Evolutionary conservation across 2,888 invertebrate genomes (phyloP), one percentile per base, ranked within the genome.

Genomic region (Spisula solida): DNA sequence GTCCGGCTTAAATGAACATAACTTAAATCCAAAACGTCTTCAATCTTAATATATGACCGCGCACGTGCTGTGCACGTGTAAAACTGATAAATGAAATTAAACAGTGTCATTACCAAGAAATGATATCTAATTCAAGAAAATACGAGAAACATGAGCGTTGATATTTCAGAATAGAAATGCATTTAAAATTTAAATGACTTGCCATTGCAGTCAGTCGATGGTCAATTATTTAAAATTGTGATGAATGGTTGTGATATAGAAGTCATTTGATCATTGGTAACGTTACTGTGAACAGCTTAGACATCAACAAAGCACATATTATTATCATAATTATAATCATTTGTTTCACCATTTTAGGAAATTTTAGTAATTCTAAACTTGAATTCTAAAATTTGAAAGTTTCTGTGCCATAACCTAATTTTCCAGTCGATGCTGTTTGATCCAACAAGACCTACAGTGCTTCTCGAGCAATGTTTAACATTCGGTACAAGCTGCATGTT

Each of bases 1-100:
- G 75, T 75, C 75, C 75, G 31, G 34, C 75, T 75, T 75, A 75
- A 75, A 16, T 75, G 14, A 75, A 34, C 75, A 75, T 31, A 75
- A 75, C 29, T 34, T 31, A 75, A 75, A 75, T 34, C 31, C 41
- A 75, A 34, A 75, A 51, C 51, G 75, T 75, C 75, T 16, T 31
- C 75, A 34, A 75, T 75, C 14, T 34, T 31, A 75, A 75, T 31
- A 14, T 34, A 31, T 75, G 83, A 51, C 51, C 83, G 70, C 51
- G 29, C 83, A 75, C 83, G 75, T 51, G 83, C 70, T 10, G 18
- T 29, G 31, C 83, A 75, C 47, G 75, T 48, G 48, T 48, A 51
- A 60, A 70, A 29, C 66, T 25, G 60, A 66, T 66, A 66, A 66
- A 20, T 66, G 20, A 41, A 25, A 10, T 66, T 25, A 66, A 34